Evolutionary conservation across 1,140 invertebrate species (phyloP).

Genomic region (Philotrypesis tridentata): DNA sequence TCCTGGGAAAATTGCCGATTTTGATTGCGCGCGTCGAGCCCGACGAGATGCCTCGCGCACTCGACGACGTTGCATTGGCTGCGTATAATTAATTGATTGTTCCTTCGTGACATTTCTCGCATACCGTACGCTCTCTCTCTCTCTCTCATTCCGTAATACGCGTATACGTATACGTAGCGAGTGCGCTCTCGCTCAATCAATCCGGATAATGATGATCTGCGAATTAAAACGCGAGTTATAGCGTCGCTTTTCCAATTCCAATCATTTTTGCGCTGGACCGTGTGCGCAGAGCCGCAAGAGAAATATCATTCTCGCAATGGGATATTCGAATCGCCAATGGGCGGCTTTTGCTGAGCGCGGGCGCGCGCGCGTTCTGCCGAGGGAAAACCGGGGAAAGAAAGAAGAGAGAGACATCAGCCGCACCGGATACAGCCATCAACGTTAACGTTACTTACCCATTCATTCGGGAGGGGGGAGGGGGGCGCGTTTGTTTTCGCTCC

Average conservation of each 20-base stretch:
- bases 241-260: conserved; percentile 38
- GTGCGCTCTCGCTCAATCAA: background rate
- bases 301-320: conserved; percentile 17
- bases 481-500: conserved; percentile 7
- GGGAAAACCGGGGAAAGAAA: background rate
- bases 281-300: background rate
- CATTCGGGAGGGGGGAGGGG: too few species aligned
- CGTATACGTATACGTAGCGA: too few species aligned
- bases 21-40: conserved; percentile 1
- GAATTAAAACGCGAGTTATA: conserved; percentile 43
- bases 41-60: background rate
- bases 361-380: background rate
- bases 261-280: background rate
- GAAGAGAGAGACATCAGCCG: background rate
- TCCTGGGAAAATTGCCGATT: conserved; percentile 8
- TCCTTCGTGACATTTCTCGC: too few species aligned
- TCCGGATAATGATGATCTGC: background rate
- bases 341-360: background rate
- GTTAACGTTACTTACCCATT: background rate
- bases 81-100: too few species aligned
- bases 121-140: too few species aligned
- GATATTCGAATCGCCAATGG: conserved; percentile 20
- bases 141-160: too few species aligned
- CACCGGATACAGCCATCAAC: conserved; percentile 36
- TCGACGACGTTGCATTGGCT: too few species aligned